Conservation (phyloP, 2,888 invertebrate genomes). For the Acanthosepion esculentum region DNA sequence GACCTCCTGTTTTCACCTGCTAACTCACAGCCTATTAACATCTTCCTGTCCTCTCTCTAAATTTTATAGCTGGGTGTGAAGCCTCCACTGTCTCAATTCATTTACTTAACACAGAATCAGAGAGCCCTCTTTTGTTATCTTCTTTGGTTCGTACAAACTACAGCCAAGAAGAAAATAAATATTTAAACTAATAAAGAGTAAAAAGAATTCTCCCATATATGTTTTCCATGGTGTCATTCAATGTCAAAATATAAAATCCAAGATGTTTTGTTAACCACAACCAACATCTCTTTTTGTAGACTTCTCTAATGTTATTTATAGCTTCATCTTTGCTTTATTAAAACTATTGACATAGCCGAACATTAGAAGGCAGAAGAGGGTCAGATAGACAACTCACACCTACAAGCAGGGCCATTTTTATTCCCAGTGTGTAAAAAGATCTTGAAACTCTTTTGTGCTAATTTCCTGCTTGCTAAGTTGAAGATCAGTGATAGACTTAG, state of each 20-base stretch:
- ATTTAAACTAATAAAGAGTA: not conserved
- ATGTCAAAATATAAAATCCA: not conserved
- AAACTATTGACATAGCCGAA: not conserved
- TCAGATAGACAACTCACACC: not conserved
- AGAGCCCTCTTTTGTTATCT: not conserved
- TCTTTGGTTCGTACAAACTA: not conserved
- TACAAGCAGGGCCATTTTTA: not conserved
- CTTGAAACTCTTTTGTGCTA: no score
- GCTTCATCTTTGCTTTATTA: not conserved
- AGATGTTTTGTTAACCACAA: not conserved
- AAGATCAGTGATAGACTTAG: no score
- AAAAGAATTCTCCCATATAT: not conserved
- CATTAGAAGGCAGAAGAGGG: not conserved
- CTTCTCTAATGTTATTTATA: not conserved
- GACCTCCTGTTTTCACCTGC: not conserved
- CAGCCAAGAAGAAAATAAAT: not conserved
- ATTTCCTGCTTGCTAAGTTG: no score
- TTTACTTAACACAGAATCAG: not conserved
- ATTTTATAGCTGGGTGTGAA: not conserved
- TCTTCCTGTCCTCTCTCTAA: not conserved
- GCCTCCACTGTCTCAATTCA: not conserved
- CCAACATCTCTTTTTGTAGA: not conserved
- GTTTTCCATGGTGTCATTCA: not conserved
- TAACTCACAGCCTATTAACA: not conserved
- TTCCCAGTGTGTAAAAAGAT: no score